Evolutionary conservation across 2,888 invertebrate genomes (phyloP), one percentile per base, ranked within the genome.

Genomic region (Cordilura impudica): DNA sequence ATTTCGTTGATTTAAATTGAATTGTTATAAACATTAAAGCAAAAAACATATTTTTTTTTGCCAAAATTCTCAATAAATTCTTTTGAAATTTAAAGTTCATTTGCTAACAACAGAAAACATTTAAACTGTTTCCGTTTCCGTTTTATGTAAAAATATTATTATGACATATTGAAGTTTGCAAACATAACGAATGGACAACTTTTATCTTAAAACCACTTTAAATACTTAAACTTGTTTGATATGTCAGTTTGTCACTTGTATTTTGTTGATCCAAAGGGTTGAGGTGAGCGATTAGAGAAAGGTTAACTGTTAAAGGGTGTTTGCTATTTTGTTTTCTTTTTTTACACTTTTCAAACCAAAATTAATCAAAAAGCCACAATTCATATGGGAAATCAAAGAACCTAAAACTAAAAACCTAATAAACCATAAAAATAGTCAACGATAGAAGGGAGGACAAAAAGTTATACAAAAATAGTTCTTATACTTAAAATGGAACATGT

Each of bases 371-470:
- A 63, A 58, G 29, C 56, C 69, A 54, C 69, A 70, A 63, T 49
- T 51, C 79, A 67, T 72, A 19, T 6, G 79, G 79, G 79, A 79
- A 79, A 79, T 79, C 75, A 79, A 75, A 79, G 31, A 43, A 19
- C 53, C 67, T 35, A 14, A 43, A 70, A 16, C 14, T 69, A 14
- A 14, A 21, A 45, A 54, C 35, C 35, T n/a, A 39, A 39, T 39
- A 39, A n/a, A 39, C 35, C 35, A 39, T n/a, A 39, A 39, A 8
- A 39, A n/a, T 39, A 39, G 35, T 39, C n/a, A 39, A 39, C 12
- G 6, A 26, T 26, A 26, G 6, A n/a, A n/a, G n/a, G n/a, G n/a
- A n/a, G n/a, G n/a, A n/a, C n/a, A n/a, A n/a, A n/a, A n/a, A n/a
- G n/a, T n/a, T n/a, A n/a, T n/a, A n/a, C n/a, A n/a, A n/a, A n/a